Evolutionary conservation across 2,888 invertebrate species (phyloP), one percentile per base, ranked within the genome.

Genomic region (Idaea aversata): DNA sequence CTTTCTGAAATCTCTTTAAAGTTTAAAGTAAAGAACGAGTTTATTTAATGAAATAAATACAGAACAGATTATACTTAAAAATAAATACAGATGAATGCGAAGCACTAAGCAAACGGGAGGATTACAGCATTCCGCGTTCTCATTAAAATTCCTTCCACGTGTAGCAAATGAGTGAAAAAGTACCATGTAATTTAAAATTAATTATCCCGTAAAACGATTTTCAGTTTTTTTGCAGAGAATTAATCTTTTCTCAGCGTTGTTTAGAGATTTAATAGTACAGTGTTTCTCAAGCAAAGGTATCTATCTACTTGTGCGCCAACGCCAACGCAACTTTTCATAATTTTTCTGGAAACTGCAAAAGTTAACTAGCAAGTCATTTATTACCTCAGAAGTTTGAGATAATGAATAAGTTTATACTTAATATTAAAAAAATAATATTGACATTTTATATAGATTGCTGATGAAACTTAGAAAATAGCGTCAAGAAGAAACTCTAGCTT

Each of bases 131-230:
- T 74, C 70, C 61, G 57, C 59, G 58, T 57, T 38, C 62, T 61
- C 70, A 74, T 74, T 72, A 70, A 72, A 61, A 71, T 73, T 67
- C 72, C 71, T 65, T 61, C 65, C 59, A 38, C 63, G 61, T 67
- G 67, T 66, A 65, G 62, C 62, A 67, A 69, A 47, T 70, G 67
- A 73, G 70, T 74, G 71, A 72, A 72, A 70, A 72, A 67, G 70
- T 68, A 66, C 25, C 47, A 57, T 70, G 69, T 66, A 73, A 71
- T 73, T 73, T 67, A 66, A 69, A 67, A 69, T 63, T 66, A 66
- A 70, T 74, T 72, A 69, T 62, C 64, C 65, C 70, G 68, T 67
- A 67, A 59, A 69, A 64, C 62, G 67, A 66, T 68, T 69, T 67
- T 13, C 61, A 61, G 38, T 59, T 68, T 62, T 70, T 70, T 68